Evolutionary conservation across 2,797 vertebrate genomes (phyloP), one percentile per base, ranked within the genome.

Genomic region (Bufotes viridis): DNA sequence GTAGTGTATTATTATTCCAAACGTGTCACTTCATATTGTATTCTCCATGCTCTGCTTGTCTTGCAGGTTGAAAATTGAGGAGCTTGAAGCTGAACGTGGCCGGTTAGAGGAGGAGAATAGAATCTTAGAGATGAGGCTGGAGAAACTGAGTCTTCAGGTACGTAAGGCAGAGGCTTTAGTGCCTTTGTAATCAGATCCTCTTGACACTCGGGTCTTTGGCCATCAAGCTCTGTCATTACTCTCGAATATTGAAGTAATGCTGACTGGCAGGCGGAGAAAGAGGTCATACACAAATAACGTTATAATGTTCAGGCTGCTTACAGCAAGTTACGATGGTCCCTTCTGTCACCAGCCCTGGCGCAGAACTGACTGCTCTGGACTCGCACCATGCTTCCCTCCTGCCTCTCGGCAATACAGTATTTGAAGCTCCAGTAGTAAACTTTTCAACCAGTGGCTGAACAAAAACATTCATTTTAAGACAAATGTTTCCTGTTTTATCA

Each of bases 61-160:
- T 53, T 70, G 34, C 93, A 99, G 98, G 92, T 87, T 96, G 92
- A 99, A 99, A 94, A 95, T 99, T 29, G 98, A 99, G 92, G 97
- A 99, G 90, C 92, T 99, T 84, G 98, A 98, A 88, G 89, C 92
- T 0, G 97, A 97, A 87, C 95, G 97, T 42, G 95, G 96, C 67
- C 94, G 90, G 22, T 92, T 99, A 90, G 96, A 97, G 90, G 96
- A 97, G 88, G 94, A 96, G 90, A 99, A 98, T 88, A 96, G 92
- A 90, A 83, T 90, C 26, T 93, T 99, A 90, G 96, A 97, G 92
- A 95, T 95, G 93, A 96, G 96, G 91, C 94, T 99, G 92, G 97
- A 99, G 93, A 96, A 95, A 88, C 91, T 97, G 82, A 95, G 95
- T 87, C 94, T 97, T 86, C 97, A 97, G 97, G 98, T 99, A 93